A percentile compares a stretch with the other conserved stretches of the same genome.
Conservation (phyloP, 2,113 vertebrate genomes). For the Solenodon paradoxus region DNA sequence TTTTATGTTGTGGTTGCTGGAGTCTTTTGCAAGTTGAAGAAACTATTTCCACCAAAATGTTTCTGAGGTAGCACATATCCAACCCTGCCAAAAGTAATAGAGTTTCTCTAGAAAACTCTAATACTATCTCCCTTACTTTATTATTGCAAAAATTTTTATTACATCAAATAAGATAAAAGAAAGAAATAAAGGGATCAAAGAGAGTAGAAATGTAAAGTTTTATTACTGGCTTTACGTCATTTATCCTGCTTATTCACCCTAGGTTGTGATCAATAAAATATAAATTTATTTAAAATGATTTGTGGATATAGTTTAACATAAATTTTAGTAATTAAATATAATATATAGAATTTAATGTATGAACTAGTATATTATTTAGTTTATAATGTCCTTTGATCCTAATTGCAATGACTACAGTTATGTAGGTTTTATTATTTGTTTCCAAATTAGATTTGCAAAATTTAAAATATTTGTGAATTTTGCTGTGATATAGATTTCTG, state of each 20-base stretch:
- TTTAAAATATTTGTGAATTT: conserved; percentile 6
- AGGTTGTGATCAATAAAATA: background rate
- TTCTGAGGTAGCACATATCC: background rate
- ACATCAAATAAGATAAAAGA: background rate
- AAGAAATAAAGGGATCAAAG: background rate
- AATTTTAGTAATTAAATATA: background rate
- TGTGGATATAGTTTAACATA: background rate
- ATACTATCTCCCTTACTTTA: background rate
- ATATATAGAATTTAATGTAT: background rate
- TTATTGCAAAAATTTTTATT: background rate
- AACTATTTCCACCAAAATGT: background rate
- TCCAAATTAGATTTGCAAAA: background rate
- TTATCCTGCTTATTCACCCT: background rate
- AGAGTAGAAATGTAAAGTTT: background rate
- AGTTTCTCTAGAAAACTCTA: background rate
- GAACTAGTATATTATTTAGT: background rate
- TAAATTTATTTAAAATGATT: background rate
- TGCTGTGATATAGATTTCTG: background rate
- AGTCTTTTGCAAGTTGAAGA: conserved; percentile 1
- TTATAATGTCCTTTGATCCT: background rate
- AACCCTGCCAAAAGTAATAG: background rate
- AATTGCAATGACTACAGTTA: background rate
- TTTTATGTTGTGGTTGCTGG: background rate
- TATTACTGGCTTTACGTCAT: background rate
- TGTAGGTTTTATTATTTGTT: background rate